Evolutionary conservation across 2,888 invertebrate species (phyloP).

Genomic region (Labia minor): DNA sequence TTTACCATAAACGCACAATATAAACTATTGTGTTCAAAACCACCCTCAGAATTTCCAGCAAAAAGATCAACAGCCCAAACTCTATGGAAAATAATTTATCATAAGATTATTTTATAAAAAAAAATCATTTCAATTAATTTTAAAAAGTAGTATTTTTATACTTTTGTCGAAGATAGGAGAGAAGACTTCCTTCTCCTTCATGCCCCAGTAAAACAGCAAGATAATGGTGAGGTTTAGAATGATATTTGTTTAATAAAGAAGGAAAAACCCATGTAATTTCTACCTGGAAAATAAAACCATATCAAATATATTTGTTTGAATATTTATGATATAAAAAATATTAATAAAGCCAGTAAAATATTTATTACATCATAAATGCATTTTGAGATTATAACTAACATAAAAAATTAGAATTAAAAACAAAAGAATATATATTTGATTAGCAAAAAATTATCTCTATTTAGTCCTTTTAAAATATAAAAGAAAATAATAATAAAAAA

Average conservation of each 20-base stretch:
- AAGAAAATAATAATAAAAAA: no score
- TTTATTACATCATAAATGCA: no score
- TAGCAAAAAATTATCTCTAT: no score
- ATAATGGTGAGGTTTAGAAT: slow-evolving; percentile 64
- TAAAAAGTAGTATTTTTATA: slow-evolving; percentile 3
- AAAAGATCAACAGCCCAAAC: slow-evolving; percentile 65
- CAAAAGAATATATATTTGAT: no score
- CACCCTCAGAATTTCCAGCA: slow-evolving; percentile 57
- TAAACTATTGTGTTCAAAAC: slow-evolving; percentile 67
- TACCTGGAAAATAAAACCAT: slow-evolving; percentile 38
- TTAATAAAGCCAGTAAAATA: no score
- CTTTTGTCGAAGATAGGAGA: slow-evolving; percentile 54
- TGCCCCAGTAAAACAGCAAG: slow-evolving; percentile 70
- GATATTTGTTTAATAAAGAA: slow-evolving; percentile 52
- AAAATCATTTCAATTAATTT: neutral
- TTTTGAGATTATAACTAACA: no score
- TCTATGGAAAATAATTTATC: slow-evolving; percentile 35
- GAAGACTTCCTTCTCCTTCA: slow-evolving; percentile 75
- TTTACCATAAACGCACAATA: slow-evolving; percentile 63
- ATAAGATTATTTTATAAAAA: neutral
- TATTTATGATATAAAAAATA: no score
- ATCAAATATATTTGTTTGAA: neutral
- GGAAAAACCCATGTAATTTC: slow-evolving; percentile 56
- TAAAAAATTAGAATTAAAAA: no score
- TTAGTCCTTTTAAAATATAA: no score